These are phyloP conservation scores for Acanthosoma haemorrhoidale DNA, from an alignment of 2,888 invertebrate genomes.

Conservation along the genomic window DNA sequence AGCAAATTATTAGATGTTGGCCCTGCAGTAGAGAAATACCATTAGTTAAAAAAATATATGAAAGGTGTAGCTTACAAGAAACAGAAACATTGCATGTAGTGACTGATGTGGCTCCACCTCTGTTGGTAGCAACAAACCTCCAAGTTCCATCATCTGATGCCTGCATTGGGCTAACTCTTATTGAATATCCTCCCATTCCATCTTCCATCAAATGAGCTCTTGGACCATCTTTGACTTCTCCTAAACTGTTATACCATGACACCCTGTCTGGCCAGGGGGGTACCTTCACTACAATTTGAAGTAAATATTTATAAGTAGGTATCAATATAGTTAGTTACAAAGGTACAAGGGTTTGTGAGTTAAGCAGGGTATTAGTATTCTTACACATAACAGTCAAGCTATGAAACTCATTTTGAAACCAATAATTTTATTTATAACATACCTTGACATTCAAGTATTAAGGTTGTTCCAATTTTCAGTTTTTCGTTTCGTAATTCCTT, in stretches of 20 bases:
- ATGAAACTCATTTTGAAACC: neutral
- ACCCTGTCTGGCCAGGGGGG: slow-evolving; percentile 81
- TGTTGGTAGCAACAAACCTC: slow-evolving; percentile 80
- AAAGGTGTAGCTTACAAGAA: slow-evolving; percentile 77
- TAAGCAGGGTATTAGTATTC: no score
- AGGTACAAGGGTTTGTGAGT: no score
- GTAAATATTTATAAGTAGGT: no score
- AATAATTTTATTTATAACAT: slow-evolving; percentile 40
- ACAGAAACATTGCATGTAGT: slow-evolving; percentile 68
- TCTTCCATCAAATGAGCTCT: slow-evolving; percentile 69
- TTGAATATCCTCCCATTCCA: slow-evolving; percentile 73
- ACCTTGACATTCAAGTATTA: slow-evolving; percentile 71
- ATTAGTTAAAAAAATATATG: no score
- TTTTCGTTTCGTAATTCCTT: slow-evolving; percentile 68
- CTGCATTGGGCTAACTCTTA: slow-evolving; percentile 69
- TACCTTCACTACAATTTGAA: slow-evolving; percentile 62
- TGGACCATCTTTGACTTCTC: slow-evolving; percentile 57
- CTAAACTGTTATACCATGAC: slow-evolving; percentile 80
- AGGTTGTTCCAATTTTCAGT: slow-evolving; percentile 69
- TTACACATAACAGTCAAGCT: no score
- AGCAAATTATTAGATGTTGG: no score
- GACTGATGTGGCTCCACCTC: slow-evolving; percentile 68
- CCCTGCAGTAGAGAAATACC: no score
- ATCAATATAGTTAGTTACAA: no score
- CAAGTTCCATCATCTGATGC: slow-evolving; percentile 81